A percentile compares a stretch with the other conserved stretches of the same genome.
phyloP scores from a whole-genome alignment of 2,113 vertebrate genomes.

The Verasper variegatus region DNA sequence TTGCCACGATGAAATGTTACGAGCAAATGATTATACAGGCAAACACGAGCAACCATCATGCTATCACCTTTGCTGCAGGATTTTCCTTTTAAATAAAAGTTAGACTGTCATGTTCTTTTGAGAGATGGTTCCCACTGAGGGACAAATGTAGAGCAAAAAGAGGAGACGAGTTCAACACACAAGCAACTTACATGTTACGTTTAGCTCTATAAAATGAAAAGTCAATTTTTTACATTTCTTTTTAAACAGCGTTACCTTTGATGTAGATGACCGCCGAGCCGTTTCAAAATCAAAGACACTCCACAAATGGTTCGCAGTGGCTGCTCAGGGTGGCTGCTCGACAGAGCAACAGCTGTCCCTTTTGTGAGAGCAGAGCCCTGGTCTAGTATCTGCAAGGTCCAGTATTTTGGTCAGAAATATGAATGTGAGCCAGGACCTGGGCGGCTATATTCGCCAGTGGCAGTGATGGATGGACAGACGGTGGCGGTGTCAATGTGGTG shows the following conservation, averaged over 20 bases:
- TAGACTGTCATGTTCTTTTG: not conserved
- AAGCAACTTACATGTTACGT: not conserved
- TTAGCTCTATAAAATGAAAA: not conserved
- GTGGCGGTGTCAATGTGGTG: slow-evolving; percentile 52
- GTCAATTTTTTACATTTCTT: not conserved
- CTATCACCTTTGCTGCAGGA: not conserved
- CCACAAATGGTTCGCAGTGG: not conserved
- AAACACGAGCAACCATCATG: not conserved
- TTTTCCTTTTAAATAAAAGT: not conserved
- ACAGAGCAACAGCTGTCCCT: slow-evolving; percentile 55
- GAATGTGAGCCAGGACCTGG: slow-evolving; percentile 47
- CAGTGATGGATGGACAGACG: slow-evolving; percentile 58
- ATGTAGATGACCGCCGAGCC: not conserved
- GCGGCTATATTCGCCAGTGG: slow-evolving; percentile 25
- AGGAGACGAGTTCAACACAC: not conserved
- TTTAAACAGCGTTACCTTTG: slow-evolving; percentile 19
- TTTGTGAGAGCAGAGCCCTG: slow-evolving; percentile 26
- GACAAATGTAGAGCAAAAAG: not conserved
- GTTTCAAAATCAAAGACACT: not conserved
- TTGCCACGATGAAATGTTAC: not conserved
- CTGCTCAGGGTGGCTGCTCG: slow-evolving; percentile 13
- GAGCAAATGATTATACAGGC: not conserved
- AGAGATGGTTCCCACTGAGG: not conserved
- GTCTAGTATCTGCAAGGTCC: slow-evolving; percentile 32
- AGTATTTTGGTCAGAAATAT: slow-evolving; percentile 63